Conservation (phyloP, 2,113 vertebrate species). For the Genyomyrus donnyi region DNA sequence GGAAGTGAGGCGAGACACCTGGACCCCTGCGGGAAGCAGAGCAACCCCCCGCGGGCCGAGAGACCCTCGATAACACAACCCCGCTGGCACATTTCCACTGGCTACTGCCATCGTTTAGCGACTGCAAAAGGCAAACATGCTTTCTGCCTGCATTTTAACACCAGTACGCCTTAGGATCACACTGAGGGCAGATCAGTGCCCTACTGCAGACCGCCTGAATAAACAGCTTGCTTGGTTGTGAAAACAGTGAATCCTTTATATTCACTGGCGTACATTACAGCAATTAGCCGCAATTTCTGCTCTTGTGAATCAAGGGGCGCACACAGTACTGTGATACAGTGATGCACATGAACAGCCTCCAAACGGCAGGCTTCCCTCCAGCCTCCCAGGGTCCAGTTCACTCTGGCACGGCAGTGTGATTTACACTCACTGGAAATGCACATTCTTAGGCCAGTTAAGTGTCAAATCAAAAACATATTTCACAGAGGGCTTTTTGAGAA, state of each 20-base stretch:
- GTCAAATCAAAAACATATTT: conserved; percentile 5
- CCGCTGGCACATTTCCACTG: conserved; percentile 44
- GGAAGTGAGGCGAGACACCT: conserved; percentile 56
- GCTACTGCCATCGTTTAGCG: conserved; percentile 43
- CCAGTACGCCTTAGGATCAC: background rate
- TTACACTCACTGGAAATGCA: conserved; percentile 13
- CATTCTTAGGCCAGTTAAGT: background rate
- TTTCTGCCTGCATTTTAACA: conserved; percentile 10
- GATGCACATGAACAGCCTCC: background rate
- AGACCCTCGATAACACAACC: conserved; percentile 52
- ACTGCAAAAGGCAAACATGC: conserved; percentile 28
- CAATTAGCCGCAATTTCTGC: background rate
- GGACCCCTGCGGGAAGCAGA: conserved; percentile 62
- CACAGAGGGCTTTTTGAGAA: background rate
- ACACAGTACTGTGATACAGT: background rate
- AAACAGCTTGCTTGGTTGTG: background rate
- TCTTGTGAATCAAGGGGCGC: background rate
- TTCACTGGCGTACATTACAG: background rate
- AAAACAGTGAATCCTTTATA: background rate
- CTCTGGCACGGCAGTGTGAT: conserved; percentile 14
- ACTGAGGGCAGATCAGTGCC: background rate
- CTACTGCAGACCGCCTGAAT: background rate
- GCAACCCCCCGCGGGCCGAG: conserved; percentile 57
- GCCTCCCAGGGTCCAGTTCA: conserved; percentile 17
- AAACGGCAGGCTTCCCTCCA: background rate